Evolutionary conservation across 2,113 vertebrate genomes (phyloP).

Genomic region (Egretta garzetta): DNA sequence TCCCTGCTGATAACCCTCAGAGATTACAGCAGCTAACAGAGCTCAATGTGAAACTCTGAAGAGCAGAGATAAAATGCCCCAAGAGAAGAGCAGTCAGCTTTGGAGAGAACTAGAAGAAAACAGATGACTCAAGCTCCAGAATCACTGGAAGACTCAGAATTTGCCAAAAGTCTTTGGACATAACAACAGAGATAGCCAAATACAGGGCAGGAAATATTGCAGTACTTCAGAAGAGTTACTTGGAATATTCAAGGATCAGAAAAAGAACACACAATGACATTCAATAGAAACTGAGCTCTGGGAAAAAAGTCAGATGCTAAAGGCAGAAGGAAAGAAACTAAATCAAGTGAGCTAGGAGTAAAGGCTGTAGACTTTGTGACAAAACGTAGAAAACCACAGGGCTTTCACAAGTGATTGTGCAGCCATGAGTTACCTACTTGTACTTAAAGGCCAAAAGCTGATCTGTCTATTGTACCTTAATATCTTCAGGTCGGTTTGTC

Average conservation of each 20-base stretch:
- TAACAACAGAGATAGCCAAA: background rate
- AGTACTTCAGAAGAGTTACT: background rate
- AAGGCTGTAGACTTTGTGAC: background rate
- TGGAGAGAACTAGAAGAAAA: background rate
- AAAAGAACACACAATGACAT: background rate
- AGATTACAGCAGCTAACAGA: background rate
- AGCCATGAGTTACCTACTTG: background rate
- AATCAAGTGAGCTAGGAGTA: background rate
- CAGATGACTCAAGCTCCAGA: background rate
- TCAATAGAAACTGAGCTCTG: background rate
- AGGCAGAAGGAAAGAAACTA: background rate
- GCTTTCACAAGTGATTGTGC: background rate
- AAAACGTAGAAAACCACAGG: background rate
- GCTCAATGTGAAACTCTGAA: background rate
- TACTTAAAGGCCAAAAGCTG: background rate
- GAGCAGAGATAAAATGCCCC: background rate
- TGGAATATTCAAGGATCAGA: background rate
- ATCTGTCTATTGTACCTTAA: conserved; percentile 82
- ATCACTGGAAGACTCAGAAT: background rate
- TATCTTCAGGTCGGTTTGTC: conserved; percentile 87
- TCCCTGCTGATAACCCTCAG: background rate
- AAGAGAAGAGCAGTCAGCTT: background rate
- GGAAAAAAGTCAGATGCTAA: background rate
- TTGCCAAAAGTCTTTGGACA: background rate
- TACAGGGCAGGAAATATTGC: background rate